Percentiles rank a stretch among this genome's conserved stretches.
phyloP scores from a whole-genome alignment of 1,140 invertebrate species.

The Saccostrea glomerata region DNA sequence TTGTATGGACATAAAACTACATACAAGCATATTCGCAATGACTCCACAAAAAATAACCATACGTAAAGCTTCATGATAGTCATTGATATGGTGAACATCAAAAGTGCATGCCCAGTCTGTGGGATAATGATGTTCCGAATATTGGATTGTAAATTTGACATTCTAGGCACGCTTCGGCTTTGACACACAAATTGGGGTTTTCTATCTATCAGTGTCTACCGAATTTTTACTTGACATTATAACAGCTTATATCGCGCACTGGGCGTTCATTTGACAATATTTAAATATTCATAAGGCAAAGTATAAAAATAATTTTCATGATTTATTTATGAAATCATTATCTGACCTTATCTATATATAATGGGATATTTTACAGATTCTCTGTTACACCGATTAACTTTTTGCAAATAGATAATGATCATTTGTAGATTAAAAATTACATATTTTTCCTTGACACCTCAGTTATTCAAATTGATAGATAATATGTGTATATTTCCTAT shows the following conservation, averaged over 20 bases:
- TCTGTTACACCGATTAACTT: background rate
- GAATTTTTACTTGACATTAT: background rate
- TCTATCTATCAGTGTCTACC: constrained; percentile 24
- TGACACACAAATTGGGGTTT: background rate
- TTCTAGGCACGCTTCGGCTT: background rate
- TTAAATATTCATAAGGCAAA: constrained; percentile 32
- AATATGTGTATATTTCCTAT: background rate
- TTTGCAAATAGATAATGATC: background rate
- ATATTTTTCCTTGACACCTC: background rate
- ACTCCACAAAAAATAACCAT: too few species aligned
- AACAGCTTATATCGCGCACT: background rate
- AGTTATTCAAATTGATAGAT: background rate
- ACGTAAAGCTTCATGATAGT: too few species aligned
- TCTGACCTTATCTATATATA: background rate
- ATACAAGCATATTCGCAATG: too few species aligned
- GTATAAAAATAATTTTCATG: constrained; percentile 13
- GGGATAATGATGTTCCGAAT: too few species aligned
- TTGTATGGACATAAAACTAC: too few species aligned
- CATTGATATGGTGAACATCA: too few species aligned
- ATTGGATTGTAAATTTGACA: background rate
- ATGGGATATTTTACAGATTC: constrained; percentile 7
- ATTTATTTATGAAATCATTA: background rate
- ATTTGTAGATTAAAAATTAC: background rate
- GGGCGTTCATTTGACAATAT: constrained; percentile 17
- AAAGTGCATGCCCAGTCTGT: too few species aligned